A percentile compares a stretch with the other conserved stretches of the same genome.
Conservation (phyloP, 2,888 invertebrate species). For the Leucoptera coffeella region DNA sequence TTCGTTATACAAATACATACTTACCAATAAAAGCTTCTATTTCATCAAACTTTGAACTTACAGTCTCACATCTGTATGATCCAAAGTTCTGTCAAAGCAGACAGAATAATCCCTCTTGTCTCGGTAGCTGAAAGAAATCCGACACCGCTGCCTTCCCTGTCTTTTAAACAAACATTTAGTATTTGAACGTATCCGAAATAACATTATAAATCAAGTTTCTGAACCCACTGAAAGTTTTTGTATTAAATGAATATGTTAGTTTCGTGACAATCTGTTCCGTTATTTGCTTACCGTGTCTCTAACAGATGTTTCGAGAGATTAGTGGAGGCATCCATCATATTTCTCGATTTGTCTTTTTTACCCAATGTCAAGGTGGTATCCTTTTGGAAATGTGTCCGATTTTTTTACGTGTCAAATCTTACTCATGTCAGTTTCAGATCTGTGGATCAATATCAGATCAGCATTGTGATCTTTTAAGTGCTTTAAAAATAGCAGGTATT, state of each 20-base stretch:
- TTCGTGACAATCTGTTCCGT: slow-evolving; percentile 50
- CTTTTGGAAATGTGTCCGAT: too few relatives aligned
- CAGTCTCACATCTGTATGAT: too few relatives aligned
- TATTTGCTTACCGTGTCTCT: slow-evolving; percentile 41
- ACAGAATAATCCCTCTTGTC: not conserved
- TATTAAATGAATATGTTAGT: slow-evolving; percentile 34
- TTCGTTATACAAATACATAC: too few relatives aligned
- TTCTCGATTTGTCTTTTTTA: too few relatives aligned
- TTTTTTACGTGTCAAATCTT: too few relatives aligned
- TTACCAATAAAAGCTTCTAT: too few relatives aligned
- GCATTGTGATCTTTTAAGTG: too few relatives aligned
- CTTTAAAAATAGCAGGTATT: too few relatives aligned
- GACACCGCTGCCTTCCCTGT: slow-evolving; percentile 18
- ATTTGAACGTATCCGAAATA: slow-evolving; percentile 35
- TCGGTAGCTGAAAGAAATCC: slow-evolving; percentile 15
- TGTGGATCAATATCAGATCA: too few relatives aligned
- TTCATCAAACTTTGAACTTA: too few relatives aligned
- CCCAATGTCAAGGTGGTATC: too few relatives aligned
- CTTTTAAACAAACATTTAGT: slow-evolving; percentile 31
- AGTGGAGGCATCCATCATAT: slow-evolving; percentile 22
- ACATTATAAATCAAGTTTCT: slow-evolving; percentile 46
- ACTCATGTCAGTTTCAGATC: too few relatives aligned
- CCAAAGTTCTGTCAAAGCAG: not conserved
- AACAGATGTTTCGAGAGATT: slow-evolving; percentile 26
- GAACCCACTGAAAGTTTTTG: slow-evolving; percentile 23